A percentile compares a stretch with the other conserved stretches of the same genome.
Conservation (phyloP, 2,888 invertebrate species). For the Globia sparganii region DNA sequence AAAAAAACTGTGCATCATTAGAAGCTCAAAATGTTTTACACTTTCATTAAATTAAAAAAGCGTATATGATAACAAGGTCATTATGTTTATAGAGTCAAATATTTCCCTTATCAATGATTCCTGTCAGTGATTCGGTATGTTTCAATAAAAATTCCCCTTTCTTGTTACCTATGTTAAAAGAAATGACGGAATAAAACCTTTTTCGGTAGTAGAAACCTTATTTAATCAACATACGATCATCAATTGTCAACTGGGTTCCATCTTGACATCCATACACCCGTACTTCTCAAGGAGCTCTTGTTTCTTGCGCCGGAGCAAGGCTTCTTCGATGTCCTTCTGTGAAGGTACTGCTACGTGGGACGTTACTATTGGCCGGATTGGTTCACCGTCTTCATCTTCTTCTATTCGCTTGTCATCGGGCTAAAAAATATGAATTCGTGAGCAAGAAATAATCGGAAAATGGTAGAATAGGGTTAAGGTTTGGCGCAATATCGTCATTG, state of each 20-base stretch:
- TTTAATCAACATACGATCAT: conserved; percentile 30
- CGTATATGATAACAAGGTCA: not conserved
- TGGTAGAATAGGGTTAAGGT: not conserved
- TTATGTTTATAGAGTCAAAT: not conserved
- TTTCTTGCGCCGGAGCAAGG: conserved; percentile 96
- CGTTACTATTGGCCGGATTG: conserved; percentile 69
- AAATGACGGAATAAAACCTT: not conserved
- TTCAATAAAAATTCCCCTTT: not conserved
- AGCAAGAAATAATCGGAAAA: not conserved
- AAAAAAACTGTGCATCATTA: no score
- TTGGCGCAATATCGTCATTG: not conserved
- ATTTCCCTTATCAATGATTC: not conserved
- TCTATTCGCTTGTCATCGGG: conserved; percentile 86
- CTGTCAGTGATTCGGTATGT: not conserved
- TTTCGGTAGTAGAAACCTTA: conserved; percentile 3
- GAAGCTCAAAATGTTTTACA: no score
- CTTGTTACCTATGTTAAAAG: not conserved
- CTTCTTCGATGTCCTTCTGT: conserved; percentile 98
- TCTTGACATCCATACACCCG: conserved; percentile 89
- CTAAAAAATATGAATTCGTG: conserved; percentile 66
- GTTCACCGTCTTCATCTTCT: conserved; percentile 74
- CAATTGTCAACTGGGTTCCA: conserved; percentile 81
- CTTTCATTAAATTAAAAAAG: no score
- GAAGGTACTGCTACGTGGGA: conserved; percentile 97
- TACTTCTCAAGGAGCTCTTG: conserved; percentile 97